Conservation (phyloP, 2,888 invertebrate species). For the Philhelius pedissequus region DNA sequence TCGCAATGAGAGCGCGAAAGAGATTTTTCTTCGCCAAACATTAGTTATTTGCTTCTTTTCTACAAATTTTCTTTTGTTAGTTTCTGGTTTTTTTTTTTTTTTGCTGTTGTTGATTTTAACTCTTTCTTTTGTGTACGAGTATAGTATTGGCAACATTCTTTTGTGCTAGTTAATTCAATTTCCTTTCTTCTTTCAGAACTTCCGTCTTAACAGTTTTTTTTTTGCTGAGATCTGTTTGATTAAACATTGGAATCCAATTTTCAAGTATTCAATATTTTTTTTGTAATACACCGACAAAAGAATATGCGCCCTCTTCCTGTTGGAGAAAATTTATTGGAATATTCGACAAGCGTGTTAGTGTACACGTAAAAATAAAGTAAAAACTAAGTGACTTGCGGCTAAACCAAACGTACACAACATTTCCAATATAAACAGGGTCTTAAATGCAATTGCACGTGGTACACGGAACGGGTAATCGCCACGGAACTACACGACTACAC, state of each 20-base stretch:
- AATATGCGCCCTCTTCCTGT: too few species aligned
- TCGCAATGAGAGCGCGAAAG: conserved; percentile 65
- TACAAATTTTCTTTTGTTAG: conserved; percentile 10
- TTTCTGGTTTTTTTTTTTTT: neutral
- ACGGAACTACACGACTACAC: too few species aligned
- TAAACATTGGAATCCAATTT: neutral
- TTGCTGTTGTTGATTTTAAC: neutral
- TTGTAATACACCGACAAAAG: neutral
- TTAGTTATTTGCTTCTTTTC: neutral
- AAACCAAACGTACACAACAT: too few species aligned
- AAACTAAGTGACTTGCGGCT: too few species aligned
- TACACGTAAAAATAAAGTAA: too few species aligned
- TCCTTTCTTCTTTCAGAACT: conserved; percentile 32
- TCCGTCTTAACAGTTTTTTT: conserved; percentile 16
- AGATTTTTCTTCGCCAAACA: conserved; percentile 49
- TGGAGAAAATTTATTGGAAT: too few species aligned
- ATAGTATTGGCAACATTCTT: conserved; percentile 33
- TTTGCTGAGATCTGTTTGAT: neutral
- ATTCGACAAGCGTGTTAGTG: too few species aligned
- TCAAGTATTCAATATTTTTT: neutral
- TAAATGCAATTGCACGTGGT: too few species aligned
- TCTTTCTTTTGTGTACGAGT: neutral
- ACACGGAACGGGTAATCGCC: too few species aligned
- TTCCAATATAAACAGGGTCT: too few species aligned
- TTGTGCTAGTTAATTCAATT: conserved; percentile 34